Evolutionary conservation across 2,113 vertebrate genomes (phyloP).

Genomic region (Galbula dea): DNA sequence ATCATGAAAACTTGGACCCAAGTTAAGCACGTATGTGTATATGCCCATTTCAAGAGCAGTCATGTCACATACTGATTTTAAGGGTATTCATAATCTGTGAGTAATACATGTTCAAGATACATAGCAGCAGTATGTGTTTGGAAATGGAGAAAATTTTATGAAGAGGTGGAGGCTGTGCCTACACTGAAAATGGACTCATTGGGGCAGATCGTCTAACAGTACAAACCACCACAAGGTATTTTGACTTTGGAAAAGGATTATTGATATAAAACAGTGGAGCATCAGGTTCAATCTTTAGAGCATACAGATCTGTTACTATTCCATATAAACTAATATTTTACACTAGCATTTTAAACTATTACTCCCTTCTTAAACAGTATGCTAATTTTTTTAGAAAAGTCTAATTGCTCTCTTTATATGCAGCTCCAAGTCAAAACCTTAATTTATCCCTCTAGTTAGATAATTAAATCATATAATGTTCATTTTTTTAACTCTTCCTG

Average conservation of each 20-base stretch:
- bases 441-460: constrained; percentile 24
- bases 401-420: constrained; percentile 34
- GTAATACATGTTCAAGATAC: constrained; percentile 16
- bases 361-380: background rate
- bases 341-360: background rate
- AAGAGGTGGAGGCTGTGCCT: background rate
- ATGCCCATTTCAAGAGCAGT: constrained; percentile 23
- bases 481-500: constrained; percentile 13
- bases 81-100: constrained; percentile 56
- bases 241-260: background rate
- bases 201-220: background rate
- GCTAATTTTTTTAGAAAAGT: constrained; percentile 41
- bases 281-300: background rate
- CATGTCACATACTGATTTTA: constrained; percentile 24
- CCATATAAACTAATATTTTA: background rate
- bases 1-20: background rate
- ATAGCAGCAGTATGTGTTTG: background rate
- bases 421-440: constrained; percentile 40
- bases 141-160: background rate
- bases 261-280: background rate
- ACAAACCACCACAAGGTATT: background rate
- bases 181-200: background rate
- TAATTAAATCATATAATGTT: constrained; percentile 24
- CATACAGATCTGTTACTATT: background rate
- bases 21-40: background rate